These are phyloP conservation scores for Candidula unifasciata DNA, from an alignment of 2,888 invertebrate species.

Conservation along the genomic window DNA sequence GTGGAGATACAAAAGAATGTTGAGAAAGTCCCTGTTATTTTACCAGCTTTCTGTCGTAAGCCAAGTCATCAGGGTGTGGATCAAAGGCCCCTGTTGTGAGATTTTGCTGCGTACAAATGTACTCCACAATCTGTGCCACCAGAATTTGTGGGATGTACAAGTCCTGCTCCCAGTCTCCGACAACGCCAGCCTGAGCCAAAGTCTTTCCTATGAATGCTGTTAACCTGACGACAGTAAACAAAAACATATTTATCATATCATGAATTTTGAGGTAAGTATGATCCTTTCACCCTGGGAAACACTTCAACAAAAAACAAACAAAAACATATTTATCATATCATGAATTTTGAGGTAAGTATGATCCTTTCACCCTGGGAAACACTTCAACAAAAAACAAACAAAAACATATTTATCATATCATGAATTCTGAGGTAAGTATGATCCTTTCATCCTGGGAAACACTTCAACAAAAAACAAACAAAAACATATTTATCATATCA, in stretches of 20 bases:
- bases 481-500: too few species aligned
- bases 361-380: too few species aligned
- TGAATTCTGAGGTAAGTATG: too few species aligned
- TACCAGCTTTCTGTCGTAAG: slow-evolving; percentile 54
- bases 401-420: too few species aligned
- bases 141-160: slow-evolving; percentile 94
- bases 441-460: too few species aligned
- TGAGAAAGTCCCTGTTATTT: neutral
- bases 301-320: too few species aligned
- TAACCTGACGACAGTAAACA: slow-evolving; percentile 81
- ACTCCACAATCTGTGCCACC: slow-evolving; percentile 89
- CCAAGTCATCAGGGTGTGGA: slow-evolving; percentile 24
- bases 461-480: too few species aligned
- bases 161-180: slow-evolving; percentile 97
- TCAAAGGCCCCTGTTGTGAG: slow-evolving; percentile 90
- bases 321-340: too few species aligned
- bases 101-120: slow-evolving; percentile 90
- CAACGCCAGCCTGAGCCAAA: slow-evolving; percentile 91
- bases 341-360: too few species aligned
- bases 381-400: too few species aligned
- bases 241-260: neutral
- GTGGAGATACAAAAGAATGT: too few species aligned
- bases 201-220: slow-evolving; percentile 93
- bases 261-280: neutral
- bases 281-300: too few species aligned